phyloP scores from a whole-genome alignment of 2,797 vertebrate species.

The Coendou prehensilis region DNA sequence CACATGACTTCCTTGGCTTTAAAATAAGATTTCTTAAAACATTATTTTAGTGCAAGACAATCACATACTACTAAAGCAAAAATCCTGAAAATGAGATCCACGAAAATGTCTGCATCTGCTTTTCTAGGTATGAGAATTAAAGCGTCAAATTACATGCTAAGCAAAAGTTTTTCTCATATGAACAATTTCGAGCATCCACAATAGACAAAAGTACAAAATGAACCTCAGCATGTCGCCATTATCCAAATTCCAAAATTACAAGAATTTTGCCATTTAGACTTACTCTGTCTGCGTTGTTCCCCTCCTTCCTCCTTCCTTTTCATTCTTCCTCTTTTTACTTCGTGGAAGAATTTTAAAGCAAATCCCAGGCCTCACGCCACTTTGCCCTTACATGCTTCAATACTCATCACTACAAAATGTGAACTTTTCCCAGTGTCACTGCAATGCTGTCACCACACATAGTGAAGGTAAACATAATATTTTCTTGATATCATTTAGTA shows the following conservation, averaged over 20 bases:
- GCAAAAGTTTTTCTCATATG: background rate
- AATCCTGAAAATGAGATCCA: background rate
- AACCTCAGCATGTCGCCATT: background rate
- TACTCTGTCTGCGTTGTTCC: background rate
- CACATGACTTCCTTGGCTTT: background rate
- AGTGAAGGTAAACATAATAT: background rate
- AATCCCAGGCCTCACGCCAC: background rate
- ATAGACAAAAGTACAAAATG: background rate
- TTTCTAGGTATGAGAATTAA: conserved; percentile 14
- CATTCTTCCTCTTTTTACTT: background rate
- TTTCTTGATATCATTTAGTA: conserved; percentile 33
- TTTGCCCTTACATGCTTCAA: background rate
- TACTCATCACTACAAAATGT: background rate
- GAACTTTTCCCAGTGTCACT: background rate
- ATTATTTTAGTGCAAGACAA: background rate
- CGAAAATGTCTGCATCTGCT: conserved; percentile 30
- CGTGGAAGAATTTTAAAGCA: background rate
- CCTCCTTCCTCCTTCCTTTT: too few species aligned
- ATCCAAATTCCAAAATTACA: background rate
- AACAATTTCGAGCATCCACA: background rate
- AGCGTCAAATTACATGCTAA: background rate
- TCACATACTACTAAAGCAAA: background rate
- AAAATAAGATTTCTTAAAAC: conserved; percentile 43
- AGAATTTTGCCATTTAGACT: conserved; percentile 19
- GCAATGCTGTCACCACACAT: background rate